Base-by-base conservation (phyloP, 2,113 vertebrate species). In the Vireo altiloquus region DNA sequence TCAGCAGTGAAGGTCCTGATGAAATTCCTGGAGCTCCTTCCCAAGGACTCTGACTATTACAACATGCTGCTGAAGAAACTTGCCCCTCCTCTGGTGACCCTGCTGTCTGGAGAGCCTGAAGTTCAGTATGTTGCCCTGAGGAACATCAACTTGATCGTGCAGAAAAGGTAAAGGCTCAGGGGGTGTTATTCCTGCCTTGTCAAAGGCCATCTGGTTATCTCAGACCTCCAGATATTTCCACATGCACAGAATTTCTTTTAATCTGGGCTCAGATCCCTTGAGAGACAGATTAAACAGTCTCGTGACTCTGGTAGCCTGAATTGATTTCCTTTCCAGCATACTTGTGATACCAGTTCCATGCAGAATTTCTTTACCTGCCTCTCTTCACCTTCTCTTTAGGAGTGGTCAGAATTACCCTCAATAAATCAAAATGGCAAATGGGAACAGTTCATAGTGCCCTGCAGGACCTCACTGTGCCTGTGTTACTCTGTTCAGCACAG, bases 131-230 rank as follows among this genome's bases (percentile, higher is more conserved):
- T 99, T 64, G 99, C 99, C 91, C 98, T 99, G 94, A 98, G 99
- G 97, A 99, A 99, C 98, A 99, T 99, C 98, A 99, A 99, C 97
- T 97, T 99, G 79, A 99, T 99, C 39, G 99, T 99, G 57, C 99
- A 99, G 98, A 99, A 99, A 96, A 99, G 99, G 99, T 99, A 93
- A 93, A 96, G 6, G 35, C 46, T 70, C 17, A 6, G 4, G 20
- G 25, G 31, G 1, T 37, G 33, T 77, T 74, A 35, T 2, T 69
- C 11, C 11, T 56, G 52, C 15, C 2, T 23, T 86, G 30, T 39
- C 3, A 1, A 53, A 77, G 24, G 54, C 23, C n/a, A 22, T 35
- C 21, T 71, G 33, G 14, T 47, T 87, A 24, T 72, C 39, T 89
- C 47, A 81, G 69, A 63, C 27, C 75, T 80, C 60, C 52, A 53